phyloP scores from a whole-genome alignment of 2,797 vertebrate species.

The Danio jaintianensis region DNA sequence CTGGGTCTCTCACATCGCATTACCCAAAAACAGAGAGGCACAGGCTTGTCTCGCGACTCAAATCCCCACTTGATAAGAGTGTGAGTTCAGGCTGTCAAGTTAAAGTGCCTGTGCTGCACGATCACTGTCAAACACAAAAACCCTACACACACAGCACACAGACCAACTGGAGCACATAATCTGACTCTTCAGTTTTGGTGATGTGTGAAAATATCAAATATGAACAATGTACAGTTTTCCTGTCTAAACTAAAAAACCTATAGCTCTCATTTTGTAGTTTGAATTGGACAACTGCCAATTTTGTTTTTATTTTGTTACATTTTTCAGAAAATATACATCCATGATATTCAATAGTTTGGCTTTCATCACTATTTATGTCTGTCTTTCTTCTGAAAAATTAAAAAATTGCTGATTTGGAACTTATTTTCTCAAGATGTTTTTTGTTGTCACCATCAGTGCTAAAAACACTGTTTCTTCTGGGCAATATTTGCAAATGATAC shows the following conservation, averaged over 20 bases:
- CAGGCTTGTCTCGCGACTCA: slow-evolving; percentile 3
- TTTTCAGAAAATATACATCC: too few relatives aligned
- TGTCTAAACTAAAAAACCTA: neutral
- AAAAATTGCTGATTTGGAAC: too few relatives aligned
- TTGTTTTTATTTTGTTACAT: too few relatives aligned
- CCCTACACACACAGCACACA: neutral
- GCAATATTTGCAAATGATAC: too few relatives aligned
- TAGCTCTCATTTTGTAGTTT: neutral
- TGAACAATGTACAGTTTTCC: neutral
- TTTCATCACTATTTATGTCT: too few relatives aligned
- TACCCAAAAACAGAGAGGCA: slow-evolving; percentile 17
- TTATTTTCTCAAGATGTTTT: too few relatives aligned
- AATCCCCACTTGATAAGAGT: slow-evolving; percentile 29
- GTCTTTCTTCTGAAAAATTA: too few relatives aligned
- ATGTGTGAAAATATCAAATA: slow-evolving; percentile 1
- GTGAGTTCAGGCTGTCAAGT: slow-evolving; percentile 34
- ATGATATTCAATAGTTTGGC: too few relatives aligned
- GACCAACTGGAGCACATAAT: slow-evolving; percentile 3
- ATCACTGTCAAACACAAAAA: slow-evolving; percentile 24
- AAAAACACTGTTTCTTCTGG: too few relatives aligned
- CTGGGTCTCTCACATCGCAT: slow-evolving; percentile 26
- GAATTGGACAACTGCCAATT: too few relatives aligned
- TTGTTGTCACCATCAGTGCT: too few relatives aligned
- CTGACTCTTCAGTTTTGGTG: neutral
- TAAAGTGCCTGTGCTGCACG: slow-evolving; percentile 15